These are phyloP conservation scores for Zaprionus tsacasi DNA, from an alignment of 1,140 invertebrate genomes.

Conservation along the genomic window DNA sequence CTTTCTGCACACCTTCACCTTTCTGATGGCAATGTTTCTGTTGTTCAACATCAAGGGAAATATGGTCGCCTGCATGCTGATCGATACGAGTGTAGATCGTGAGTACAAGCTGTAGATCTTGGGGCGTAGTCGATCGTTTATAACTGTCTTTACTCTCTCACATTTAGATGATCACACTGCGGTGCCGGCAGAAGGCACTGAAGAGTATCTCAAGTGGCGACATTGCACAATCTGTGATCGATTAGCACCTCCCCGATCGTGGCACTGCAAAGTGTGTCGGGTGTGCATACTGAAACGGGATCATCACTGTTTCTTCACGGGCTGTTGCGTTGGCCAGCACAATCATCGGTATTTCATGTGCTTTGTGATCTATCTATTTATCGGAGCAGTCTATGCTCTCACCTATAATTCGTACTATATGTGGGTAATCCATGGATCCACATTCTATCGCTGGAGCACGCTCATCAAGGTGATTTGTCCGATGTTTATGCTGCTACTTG, in stretches of 20 bases:
- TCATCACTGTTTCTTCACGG: conserved; percentile 96
- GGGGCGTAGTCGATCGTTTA: conserved; percentile 2
- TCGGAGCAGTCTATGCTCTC: conserved; percentile 89
- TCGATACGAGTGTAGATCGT: conserved; percentile 71
- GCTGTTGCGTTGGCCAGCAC: conserved; percentile 93
- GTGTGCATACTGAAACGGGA: conserved; percentile 95
- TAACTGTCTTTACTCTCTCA: background rate
- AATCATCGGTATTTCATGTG: conserved; percentile 95
- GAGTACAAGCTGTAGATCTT: conserved; percentile 13
- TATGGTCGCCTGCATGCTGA: conserved; percentile 73
- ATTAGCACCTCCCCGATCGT: conserved; percentile 91
- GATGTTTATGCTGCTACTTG: conserved; percentile 87
- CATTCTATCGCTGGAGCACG: conserved; percentile 85
- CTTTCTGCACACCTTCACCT: conserved; percentile 83
- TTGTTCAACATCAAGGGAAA: conserved; percentile 87
- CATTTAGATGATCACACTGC: conserved; percentile 18
- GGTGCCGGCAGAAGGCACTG: conserved; percentile 21
- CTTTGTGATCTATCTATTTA: conserved; percentile 91
- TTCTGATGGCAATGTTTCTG: conserved; percentile 86
- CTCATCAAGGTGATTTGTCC: conserved; percentile 88
- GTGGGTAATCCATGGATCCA: conserved; percentile 84
- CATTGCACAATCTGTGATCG: conserved; percentile 85
- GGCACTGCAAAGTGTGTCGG: conserved; percentile 93
- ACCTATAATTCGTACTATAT: conserved; percentile 90
- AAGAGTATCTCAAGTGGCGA: conserved; percentile 33